Base-by-base conservation (phyloP, 35 echinoderm and acorn worm species). In the Nesometra sesokonis region DNA sequence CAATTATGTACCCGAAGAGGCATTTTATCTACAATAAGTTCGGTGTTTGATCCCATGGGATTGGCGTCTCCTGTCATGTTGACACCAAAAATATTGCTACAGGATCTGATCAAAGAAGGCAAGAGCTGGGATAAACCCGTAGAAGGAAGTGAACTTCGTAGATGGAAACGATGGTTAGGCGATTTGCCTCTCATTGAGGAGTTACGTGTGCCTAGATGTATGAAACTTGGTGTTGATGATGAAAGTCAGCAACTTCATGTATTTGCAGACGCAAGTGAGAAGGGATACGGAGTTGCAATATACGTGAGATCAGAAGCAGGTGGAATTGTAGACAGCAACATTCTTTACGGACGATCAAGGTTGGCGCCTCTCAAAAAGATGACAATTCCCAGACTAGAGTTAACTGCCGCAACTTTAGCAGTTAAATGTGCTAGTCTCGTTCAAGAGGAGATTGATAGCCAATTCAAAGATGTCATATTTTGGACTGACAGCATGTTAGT, bases 401-500 rank as follows among this genome's bases (percentile, higher is more conserved):
- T 93, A 11, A 82, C 89, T 29, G 89, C 80, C n/a, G 93, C 93
- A 57, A 80, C 83, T 17, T 31, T 91, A 7, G 78, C 93, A 35
- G 89, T 78, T 43, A 87, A 77, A 86, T 35, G 91, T 30, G 79
- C 30, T 33, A 84, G 80, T 31, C 17, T 86, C 0, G 15, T 90
- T 5, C 77, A 78, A n/a, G 78, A 83, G n/a, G 89, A 94, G 17
- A n/a, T 94, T 32, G 84, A 80, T 13, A 34, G 39, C 27, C 33
- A 76, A n/a, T 34, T 47, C 30, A 39, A 79, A 29, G 35, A 33
- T 0, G 82, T 88, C 31, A 88, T 35, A 77, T 91, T 88, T 47
- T 94, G 86, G 80, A 94, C 93, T 76, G 93, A 94, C 43, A 91
- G 89, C 86, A 91, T 84, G 35, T 31, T 82, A 32, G 89, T 94